phyloP scores from a whole-genome alignment of 2,113 vertebrate genomes.

The Xenopus tropicalis region UCB_Xtro_10.0 CM004450.2:93679501-93680000 shows the following conservation, averaged over 20 bases:
- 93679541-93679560: no score
- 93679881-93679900: not conserved
- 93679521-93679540: no score
- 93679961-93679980: no score
- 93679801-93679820: conserved; percentile 6
- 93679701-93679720: not conserved
- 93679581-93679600: no score
- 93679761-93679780: conserved; percentile 10
- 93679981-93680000: no score
- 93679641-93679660: not conserved
- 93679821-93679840: conserved; percentile 4
- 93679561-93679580: no score
- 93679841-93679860: not conserved
- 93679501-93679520: no score
- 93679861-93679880: not conserved
- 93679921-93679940: not conserved
- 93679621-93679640: not conserved
- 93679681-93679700: not conserved
- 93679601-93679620: not conserved
- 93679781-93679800: not conserved
- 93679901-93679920: not conserved
- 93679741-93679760: not conserved
- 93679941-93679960: not conserved
- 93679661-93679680: not conserved
- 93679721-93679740: not conserved